A percentile compares a stretch with the other conserved stretches of the same genome.
phyloP scores from a whole-genome alignment of 2,888 invertebrate species.

The Cancer borealis region DNA sequence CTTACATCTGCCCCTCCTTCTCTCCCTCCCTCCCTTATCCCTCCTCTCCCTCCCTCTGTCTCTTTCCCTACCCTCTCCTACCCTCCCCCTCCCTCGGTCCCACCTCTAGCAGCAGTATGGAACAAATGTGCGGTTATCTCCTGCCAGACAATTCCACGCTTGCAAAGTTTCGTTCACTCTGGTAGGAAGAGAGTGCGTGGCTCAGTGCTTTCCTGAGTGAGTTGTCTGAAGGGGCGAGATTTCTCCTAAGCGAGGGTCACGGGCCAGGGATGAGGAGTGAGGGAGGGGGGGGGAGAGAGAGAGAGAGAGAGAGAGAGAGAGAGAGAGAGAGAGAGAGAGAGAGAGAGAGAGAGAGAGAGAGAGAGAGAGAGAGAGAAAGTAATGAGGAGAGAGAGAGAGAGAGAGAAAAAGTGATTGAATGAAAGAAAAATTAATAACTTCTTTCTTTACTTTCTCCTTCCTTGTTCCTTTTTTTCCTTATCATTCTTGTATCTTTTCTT shows the following conservation, averaged over 20 bases:
- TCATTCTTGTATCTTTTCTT: not conserved
- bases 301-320: not conserved
- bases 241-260: conserved; percentile 22
- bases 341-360: not conserved
- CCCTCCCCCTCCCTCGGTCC: not conserved
- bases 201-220: not conserved
- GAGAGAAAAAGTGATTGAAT: not conserved
- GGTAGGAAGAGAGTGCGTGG: not conserved
- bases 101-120: not conserved
- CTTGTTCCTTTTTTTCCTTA: not conserved
- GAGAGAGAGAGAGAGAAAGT: not conserved
- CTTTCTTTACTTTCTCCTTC: not conserved
- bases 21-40: not conserved
- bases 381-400: not conserved
- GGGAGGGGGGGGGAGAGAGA: not conserved
- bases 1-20: not conserved
- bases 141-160: conserved; percentile 1
- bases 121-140: not conserved
- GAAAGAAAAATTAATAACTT: too few relatives aligned
- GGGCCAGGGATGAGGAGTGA: not conserved
- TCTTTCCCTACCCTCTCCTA: not conserved
- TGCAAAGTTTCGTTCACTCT: not conserved
- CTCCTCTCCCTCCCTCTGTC: not conserved
- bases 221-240: conserved; percentile 1
- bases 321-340: not conserved